Base-by-base conservation (phyloP, 2,797 vertebrate species). In the Acrossocheilus wenchowensis region DNA sequence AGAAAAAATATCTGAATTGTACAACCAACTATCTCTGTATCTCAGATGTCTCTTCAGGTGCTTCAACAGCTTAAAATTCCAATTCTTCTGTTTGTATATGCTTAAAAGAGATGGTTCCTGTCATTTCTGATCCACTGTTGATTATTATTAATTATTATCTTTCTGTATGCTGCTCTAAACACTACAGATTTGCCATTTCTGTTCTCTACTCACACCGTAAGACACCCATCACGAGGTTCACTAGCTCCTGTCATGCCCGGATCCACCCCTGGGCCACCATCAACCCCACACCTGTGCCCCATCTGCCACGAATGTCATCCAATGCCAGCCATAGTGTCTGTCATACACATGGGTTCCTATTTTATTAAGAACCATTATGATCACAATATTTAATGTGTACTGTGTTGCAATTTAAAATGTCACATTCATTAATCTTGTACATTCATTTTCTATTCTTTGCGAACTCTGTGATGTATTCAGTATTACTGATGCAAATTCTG, bases 251-350 rank as follows among this genome's bases (percentile, higher is more conserved):
- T 68, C 30, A 66, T 66, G 64, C 30, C 64, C 15, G 30, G 64
- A 66, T 66, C 64, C 64, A 34, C 64, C 30, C 64, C 64, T 66
- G 64, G 64, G 64, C 30, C 30, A 66, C 30, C 64, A 66, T 66
- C 64, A 36, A 66, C 64, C 64, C 6, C 15, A 68, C 64, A 36
- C 64, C 30, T 68, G 30, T 19, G 30, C 64, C 30, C 64, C 64
- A 68, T 68, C 15, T 36, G 30, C 64, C 30, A 36, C 19, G 30
- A 34, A 15, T 34, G 30, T 66, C 64, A 36, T 66, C 64, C 30
- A 66, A 19, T 3, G 15, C 26, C 62, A 26, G 62, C 26, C 62
- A 30, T 6, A 66, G 26, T 34, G 62, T 66, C 62, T 66, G 26
- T 64, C 12, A 64, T 30, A 64, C 30, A 66, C 64, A 17, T 4